These are phyloP conservation scores for Botia almorhae DNA, from an alignment of 2,797 vertebrate species.

Conservation along the genomic window DNA sequence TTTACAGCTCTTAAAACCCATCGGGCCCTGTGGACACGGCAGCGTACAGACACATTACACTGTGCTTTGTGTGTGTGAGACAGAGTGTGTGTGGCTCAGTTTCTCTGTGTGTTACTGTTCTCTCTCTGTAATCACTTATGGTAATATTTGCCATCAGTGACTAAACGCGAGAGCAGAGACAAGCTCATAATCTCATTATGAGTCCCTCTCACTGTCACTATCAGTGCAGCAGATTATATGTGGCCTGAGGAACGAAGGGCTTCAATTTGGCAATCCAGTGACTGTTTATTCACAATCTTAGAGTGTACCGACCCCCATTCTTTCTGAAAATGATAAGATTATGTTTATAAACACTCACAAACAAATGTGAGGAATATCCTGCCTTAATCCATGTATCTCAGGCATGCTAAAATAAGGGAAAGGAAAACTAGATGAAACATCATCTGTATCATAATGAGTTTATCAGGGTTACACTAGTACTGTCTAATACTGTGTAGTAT, in stretches of 20 bases:
- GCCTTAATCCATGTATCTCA: neutral
- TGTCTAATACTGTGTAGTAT: no score
- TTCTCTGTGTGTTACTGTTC: constrained; percentile 58
- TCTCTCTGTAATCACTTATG: constrained; percentile 73
- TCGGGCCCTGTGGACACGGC: constrained; percentile 20
- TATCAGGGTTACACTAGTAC: neutral
- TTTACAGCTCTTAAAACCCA: constrained; percentile 51
- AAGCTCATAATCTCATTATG: constrained; percentile 89
- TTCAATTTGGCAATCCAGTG: constrained; percentile 4
- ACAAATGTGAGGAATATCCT: neutral
- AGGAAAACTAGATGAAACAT: neutral
- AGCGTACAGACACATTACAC: constrained; percentile 29
- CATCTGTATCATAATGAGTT: neutral
- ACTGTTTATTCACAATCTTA: neutral
- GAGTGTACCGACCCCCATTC: neutral
- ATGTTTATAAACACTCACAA: neutral
- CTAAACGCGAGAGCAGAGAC: constrained; percentile 80
- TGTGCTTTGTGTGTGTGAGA: constrained; percentile 40
- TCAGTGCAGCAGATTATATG: constrained; percentile 13
- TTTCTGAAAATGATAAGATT: neutral
- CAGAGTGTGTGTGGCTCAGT: no score
- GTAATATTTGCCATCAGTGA: constrained; percentile 81
- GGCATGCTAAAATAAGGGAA: neutral
- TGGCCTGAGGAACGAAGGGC: constrained; percentile 23
- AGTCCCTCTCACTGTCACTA: constrained; percentile 31